Conservation (phyloP, 2,113 vertebrate genomes). For the Cottus gobio region DNA sequence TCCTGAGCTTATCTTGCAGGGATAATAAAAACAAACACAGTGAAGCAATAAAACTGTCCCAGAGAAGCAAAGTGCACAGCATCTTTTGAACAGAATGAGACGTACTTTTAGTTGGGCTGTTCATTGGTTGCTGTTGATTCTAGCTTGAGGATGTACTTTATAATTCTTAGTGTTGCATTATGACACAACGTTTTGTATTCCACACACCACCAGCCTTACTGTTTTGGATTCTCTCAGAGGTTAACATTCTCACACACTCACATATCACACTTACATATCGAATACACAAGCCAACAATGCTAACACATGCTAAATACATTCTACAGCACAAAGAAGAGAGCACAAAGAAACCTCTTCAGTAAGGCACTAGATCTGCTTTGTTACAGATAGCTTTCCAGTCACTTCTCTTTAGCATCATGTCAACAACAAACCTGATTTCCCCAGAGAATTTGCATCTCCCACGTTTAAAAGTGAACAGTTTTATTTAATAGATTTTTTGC, state of each 20-base stretch:
- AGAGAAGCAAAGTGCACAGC: not conserved
- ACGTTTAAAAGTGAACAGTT: not conserved
- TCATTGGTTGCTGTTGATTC: slow-evolving; percentile 2
- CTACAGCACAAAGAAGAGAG: not conserved
- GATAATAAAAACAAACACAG: not conserved
- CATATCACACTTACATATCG: slow-evolving; percentile 20
- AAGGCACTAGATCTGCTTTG: not conserved
- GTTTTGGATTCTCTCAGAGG: not conserved
- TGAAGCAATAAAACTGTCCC: not conserved
- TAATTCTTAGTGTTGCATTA: not conserved
- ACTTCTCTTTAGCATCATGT: not conserved
- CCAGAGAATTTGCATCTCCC: not conserved
- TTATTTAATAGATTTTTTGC: not conserved
- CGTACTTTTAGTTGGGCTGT: not conserved
- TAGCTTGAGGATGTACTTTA: not conserved
- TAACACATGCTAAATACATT: not conserved
- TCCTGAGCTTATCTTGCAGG: not conserved
- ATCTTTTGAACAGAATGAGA: not conserved
- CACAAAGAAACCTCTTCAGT: not conserved
- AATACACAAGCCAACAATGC: slow-evolving; percentile 12
- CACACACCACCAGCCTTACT: not conserved
- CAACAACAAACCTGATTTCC: not conserved
- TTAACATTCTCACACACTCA: slow-evolving; percentile 12
- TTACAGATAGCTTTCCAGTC: not conserved
- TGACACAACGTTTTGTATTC: not conserved